phyloP scores from a whole-genome alignment of 2,797 vertebrate genomes.

The Heteromormyrus szaboi region DNA sequence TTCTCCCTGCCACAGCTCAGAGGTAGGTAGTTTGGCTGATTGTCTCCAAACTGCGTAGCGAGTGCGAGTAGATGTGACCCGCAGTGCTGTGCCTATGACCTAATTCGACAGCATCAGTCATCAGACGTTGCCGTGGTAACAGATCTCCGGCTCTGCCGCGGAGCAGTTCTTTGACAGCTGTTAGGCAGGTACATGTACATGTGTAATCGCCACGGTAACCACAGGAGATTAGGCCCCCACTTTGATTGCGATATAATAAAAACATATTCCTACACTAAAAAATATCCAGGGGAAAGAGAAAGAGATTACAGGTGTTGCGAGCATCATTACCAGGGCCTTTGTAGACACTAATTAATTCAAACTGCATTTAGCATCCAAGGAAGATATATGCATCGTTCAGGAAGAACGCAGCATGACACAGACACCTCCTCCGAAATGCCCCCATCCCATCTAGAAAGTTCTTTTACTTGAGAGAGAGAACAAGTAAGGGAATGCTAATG shows the following conservation, averaged over 20 bases:
- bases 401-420: neutral
- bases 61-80: neutral
- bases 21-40: neutral
- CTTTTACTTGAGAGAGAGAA: neutral
- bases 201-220: neutral
- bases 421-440: neutral
- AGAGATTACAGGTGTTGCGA: neutral
- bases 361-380: constrained; percentile 56
- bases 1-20: neutral
- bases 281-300: neutral
- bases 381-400: constrained; percentile 49
- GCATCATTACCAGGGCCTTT: constrained; percentile 20
- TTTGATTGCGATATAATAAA: neutral
- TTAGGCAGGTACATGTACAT: neutral
- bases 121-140: neutral
- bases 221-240: neutral
- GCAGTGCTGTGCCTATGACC: neutral
- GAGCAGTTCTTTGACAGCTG: neutral
- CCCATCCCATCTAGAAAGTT: neutral
- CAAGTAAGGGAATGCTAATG: neutral
- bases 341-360: constrained; percentile 47
- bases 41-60: neutral
- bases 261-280: neutral
- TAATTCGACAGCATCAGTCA: neutral
- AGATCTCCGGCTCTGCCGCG: neutral